Evolutionary conservation across 2,113 vertebrate species (phyloP).

Genomic region (Spheniscus mendiculus): DNA sequence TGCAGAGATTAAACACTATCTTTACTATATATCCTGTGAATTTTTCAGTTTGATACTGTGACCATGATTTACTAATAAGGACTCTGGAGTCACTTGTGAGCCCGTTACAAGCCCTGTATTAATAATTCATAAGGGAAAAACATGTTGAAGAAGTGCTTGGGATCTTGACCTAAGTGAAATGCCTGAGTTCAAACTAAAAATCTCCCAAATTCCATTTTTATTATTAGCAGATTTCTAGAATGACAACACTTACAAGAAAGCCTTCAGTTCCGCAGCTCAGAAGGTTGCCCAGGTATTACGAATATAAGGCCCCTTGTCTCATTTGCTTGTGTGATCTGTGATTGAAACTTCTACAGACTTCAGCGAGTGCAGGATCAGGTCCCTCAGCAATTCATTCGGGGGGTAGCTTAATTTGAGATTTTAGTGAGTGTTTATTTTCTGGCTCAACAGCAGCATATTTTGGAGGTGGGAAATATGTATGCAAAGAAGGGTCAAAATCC

Average conservation of each 20-base stretch:
- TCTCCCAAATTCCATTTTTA: conserved; percentile 57
- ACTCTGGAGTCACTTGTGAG: conserved; percentile 54
- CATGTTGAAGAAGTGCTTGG: conserved; percentile 54
- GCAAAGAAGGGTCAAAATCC: conserved; percentile 64
- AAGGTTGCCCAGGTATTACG: neutral
- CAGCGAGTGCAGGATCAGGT: conserved; percentile 1
- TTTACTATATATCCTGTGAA: neutral
- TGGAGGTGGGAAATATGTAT: conserved; percentile 30
- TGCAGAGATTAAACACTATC: neutral
- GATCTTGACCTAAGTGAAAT: conserved; percentile 60
- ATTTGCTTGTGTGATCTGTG: neutral
- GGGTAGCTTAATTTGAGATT: conserved; percentile 47
- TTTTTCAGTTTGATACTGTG: conserved; percentile 41
- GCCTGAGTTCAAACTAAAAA: conserved; percentile 35
- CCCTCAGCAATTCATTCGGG: neutral
- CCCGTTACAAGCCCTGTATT: conserved; percentile 44
- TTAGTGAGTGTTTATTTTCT: conserved; percentile 51
- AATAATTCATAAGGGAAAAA: conserved; percentile 74
- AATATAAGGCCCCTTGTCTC: conserved; percentile 8
- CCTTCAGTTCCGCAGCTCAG: neutral
- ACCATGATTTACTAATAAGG: conserved; percentile 57
- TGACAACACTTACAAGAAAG: conserved; percentile 49
- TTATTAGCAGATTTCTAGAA: conserved; percentile 51
- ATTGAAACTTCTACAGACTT: conserved; percentile 42
- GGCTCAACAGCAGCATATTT: conserved; percentile 32